Percentiles rank a stretch among this genome's conserved stretches.
These are phyloP conservation scores for Phrynocephalus versicolor DNA, from an alignment of 2,113 vertebrate species.

Conservation along the genomic window DNA sequence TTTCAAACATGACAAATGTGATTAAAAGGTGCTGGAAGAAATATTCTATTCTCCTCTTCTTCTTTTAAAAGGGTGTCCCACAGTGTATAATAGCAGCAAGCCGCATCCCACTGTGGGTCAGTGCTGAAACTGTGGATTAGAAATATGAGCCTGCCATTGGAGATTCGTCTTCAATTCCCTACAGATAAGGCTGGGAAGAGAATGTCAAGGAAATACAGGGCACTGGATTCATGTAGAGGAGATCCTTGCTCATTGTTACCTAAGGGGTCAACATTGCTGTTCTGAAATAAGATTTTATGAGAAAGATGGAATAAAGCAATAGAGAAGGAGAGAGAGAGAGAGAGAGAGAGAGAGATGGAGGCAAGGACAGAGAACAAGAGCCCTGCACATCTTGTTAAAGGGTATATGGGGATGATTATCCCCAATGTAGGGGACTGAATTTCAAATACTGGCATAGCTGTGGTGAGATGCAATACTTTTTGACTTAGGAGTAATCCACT, in stretches of 20 bases:
- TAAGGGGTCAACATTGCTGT: background rate
- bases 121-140: constrained; percentile 15
- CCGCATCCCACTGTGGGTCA: background rate
- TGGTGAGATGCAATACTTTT: background rate
- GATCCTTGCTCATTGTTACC: background rate
- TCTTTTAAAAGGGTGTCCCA: background rate
- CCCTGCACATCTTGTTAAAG: background rate
- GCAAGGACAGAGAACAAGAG: background rate
- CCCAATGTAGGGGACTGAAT: background rate
- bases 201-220: background rate
- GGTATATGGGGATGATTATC: background rate
- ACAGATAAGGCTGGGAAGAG: constrained; percentile 2
- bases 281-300: background rate
- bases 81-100: background rate
- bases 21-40: background rate
- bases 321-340: background rate
- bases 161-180: background rate
- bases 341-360: background rate
- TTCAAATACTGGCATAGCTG: background rate
- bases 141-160: background rate
- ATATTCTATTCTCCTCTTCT: background rate
- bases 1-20: constrained; percentile 1
- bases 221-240: constrained; percentile 5
- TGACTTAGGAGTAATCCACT: background rate
- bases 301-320: constrained; percentile 22